These are phyloP conservation scores for Esox lucius DNA, from an alignment of 2,797 vertebrate species.

Conservation along the genomic window DNA sequence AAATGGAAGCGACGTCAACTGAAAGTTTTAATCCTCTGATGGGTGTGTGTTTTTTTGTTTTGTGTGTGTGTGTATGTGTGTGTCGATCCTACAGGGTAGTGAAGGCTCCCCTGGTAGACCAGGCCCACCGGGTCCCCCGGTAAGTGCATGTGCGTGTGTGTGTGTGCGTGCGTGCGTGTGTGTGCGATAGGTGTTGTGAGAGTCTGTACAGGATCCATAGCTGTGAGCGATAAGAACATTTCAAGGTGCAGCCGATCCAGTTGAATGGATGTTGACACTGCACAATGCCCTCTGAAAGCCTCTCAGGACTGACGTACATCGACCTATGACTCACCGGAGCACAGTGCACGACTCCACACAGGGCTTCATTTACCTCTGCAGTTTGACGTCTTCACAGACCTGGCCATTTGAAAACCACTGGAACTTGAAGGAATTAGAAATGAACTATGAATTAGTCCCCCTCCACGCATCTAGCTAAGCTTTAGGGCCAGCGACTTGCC, in stretches of 20 bases:
- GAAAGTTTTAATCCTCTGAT: background rate
- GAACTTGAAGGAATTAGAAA: background rate
- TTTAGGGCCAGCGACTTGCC: conserved; percentile 1
- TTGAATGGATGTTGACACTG: background rate
- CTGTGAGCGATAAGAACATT: background rate
- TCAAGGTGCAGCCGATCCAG: background rate
- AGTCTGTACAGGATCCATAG: background rate
- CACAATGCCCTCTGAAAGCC: too few species aligned
- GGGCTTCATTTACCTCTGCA: too few species aligned
- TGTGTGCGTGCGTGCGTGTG: background rate
- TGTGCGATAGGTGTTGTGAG: background rate
- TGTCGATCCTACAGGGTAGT: conserved; percentile 79
- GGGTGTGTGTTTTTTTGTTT: too few species aligned
- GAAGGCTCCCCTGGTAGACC: conserved; percentile 87
- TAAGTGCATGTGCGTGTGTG: conserved; percentile 67
- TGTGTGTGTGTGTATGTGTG: background rate
- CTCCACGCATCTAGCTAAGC: background rate
- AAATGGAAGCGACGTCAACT: background rate
- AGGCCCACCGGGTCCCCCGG: conserved; percentile 91
- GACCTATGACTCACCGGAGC: background rate
- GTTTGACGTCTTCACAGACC: too few species aligned
- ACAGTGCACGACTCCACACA: background rate
- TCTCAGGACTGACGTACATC: too few species aligned
- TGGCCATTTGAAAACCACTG: background rate
- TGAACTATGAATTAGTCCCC: background rate